A percentile compares a stretch with the other conserved stretches of the same genome.
These are phyloP conservation scores for Argyrosomus regius DNA, from an alignment of 2,797 vertebrate species.

Conservation along the genomic window DNA sequence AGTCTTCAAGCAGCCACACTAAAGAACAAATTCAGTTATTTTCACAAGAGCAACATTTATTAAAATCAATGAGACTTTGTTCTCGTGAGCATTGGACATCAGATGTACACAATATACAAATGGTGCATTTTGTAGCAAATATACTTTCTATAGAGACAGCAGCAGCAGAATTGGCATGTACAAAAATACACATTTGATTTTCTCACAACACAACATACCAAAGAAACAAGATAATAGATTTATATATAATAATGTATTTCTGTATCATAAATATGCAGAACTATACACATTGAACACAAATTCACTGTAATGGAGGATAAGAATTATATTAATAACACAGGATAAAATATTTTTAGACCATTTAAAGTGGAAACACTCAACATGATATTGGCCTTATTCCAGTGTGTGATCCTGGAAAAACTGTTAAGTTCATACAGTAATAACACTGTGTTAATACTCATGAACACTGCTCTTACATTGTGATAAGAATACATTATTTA, in stretches of 20 bases:
- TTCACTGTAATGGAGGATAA: constrained; percentile 82
- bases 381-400: constrained; percentile 35
- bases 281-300: constrained; percentile 84
- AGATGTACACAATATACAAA: constrained; percentile 80
- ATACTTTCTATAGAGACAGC: constrained; percentile 86
- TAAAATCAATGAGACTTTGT: constrained; percentile 66
- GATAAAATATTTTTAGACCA: constrained; percentile 53
- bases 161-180: constrained; percentile 94
- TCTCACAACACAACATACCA: constrained; percentile 77
- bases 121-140: constrained; percentile 81
- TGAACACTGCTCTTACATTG: background rate
- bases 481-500: constrained; percentile 5
- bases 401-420: constrained; percentile 19
- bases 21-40: constrained; percentile 25
- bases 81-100: constrained; percentile 68
- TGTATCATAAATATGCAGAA: constrained; percentile 90
- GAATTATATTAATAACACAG: constrained; percentile 48
- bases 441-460: constrained; percentile 33
- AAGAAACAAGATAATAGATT: constrained; percentile 82
- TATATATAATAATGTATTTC: constrained; percentile 85
- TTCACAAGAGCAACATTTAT: constrained; percentile 79
- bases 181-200: constrained; percentile 95
- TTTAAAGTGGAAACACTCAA: constrained; percentile 36
- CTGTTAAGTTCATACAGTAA: constrained; percentile 2
- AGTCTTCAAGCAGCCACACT: background rate